These are phyloP conservation scores for Drosophila ohnishii DNA, from an alignment of 1,140 invertebrate genomes.

Conservation along the genomic window DNA sequence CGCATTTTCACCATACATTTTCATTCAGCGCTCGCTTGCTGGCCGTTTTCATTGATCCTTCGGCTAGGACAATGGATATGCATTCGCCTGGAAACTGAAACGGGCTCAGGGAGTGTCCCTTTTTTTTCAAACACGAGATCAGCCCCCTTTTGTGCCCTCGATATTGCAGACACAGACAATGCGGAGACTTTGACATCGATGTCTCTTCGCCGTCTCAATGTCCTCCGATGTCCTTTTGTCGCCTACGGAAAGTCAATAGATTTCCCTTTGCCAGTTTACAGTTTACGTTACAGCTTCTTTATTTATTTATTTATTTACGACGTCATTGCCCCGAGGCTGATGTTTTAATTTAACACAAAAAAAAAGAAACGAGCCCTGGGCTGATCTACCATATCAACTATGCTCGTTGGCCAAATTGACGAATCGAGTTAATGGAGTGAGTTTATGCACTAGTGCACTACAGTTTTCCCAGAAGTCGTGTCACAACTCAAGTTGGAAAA, in stretches of 20 bases:
- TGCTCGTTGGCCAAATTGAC: conserved; percentile 35
- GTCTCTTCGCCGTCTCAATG: conserved; percentile 42
- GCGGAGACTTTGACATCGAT: conserved; percentile 54
- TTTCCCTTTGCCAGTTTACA: conserved; percentile 22
- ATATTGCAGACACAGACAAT: conserved; percentile 48
- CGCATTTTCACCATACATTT: conserved; percentile 38
- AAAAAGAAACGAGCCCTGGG: not conserved
- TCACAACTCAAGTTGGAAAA: conserved; percentile 14
- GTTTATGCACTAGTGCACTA: not conserved
- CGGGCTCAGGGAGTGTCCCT: conserved; percentile 31
- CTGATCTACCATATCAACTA: conserved; percentile 27
- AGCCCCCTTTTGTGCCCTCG: conserved; percentile 57
- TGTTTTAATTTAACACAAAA: conserved; percentile 46
- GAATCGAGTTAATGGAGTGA: conserved; percentile 10
- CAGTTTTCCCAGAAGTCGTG: not conserved
- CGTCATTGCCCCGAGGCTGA: conserved; percentile 56
- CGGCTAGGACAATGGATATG: conserved; percentile 43
- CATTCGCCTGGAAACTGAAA: conserved; percentile 49
- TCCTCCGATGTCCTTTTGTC: conserved; percentile 50
- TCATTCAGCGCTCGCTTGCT: conserved; percentile 39
- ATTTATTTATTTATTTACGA: conserved; percentile 62
- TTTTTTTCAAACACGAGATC: conserved; percentile 45
- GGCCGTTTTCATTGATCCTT: conserved; percentile 51
- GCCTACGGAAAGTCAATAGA: conserved; percentile 52
- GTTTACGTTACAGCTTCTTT: conserved; percentile 42